Conservation (phyloP, 2,113 vertebrate genomes). For the Sprattus sprattus region DNA sequence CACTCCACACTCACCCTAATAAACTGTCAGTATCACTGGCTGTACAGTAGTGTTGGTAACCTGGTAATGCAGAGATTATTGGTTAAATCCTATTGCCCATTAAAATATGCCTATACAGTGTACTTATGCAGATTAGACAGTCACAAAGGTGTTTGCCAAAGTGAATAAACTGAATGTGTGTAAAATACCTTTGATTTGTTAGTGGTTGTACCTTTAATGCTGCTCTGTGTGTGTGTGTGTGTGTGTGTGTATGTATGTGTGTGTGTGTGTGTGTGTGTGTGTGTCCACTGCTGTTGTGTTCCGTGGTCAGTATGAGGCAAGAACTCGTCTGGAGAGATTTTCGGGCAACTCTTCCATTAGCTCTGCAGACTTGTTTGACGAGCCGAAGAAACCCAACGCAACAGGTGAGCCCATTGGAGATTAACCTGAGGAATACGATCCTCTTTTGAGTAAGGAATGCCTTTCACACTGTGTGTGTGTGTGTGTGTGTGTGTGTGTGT, state of each 20-base stretch:
- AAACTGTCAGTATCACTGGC: not conserved
- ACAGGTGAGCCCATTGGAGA: conserved; percentile 62
- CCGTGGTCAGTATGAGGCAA: conserved; percentile 81
- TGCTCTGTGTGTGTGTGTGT: not conserved
- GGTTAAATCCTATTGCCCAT: too few species aligned
- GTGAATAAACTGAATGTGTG: too few species aligned
- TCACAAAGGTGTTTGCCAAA: too few species aligned
- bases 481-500: not conserved
- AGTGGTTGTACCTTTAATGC: not conserved
- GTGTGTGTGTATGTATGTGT: too few species aligned
- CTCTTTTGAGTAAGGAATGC: not conserved
- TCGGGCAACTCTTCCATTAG: conserved; percentile 84
- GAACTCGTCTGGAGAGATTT: conserved; percentile 83
- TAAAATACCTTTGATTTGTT: not conserved
- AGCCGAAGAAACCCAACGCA: conserved; percentile 78
- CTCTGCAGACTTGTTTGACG: conserved; percentile 91
- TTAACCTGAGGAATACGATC: not conserved
- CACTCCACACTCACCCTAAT: not conserved
- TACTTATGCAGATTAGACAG: too few species aligned
- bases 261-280: not conserved
- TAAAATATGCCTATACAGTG: too few species aligned
- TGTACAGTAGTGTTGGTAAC: too few species aligned
- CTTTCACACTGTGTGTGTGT: not conserved
- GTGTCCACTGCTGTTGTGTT: not conserved
- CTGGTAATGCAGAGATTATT: too few species aligned